These are phyloP conservation scores for Porphyrio hochstetteri DNA, from an alignment of 2,113 vertebrate species.

Conservation along the genomic window DNA sequence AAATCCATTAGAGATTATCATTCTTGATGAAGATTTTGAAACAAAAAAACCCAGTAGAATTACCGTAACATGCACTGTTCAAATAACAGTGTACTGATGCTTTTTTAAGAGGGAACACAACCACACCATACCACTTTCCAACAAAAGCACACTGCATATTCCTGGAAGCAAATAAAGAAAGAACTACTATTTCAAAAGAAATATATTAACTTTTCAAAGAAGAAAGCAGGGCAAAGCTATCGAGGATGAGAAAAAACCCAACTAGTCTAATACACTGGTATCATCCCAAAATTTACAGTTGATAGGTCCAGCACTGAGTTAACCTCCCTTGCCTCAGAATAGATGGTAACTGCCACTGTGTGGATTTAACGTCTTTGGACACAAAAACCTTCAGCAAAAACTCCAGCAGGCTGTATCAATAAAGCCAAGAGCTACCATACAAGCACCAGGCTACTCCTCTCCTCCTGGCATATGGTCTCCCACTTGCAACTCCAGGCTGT, in stretches of 20 bases:
- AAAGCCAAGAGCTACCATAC: background rate
- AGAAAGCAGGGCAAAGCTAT: background rate
- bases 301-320: background rate
- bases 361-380: background rate
- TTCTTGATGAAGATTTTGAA: background rate
- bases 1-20: background rate
- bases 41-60: background rate
- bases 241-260: background rate
- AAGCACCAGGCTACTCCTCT: background rate
- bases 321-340: background rate
- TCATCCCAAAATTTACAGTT: background rate
- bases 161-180: background rate
- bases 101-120: background rate
- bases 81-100: background rate
- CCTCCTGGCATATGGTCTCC: background rate
- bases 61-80: background rate
- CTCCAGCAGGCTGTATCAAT: rapidly evolving
- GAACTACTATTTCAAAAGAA: background rate
- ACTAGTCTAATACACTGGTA: background rate
- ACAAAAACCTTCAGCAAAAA: background rate
- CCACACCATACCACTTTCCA: background rate
- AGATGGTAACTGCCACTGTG: background rate
- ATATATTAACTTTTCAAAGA: background rate
- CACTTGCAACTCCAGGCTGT: background rate
- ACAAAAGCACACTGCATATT: background rate